Evolutionary conservation across 2,888 invertebrate genomes (phyloP), one percentile per base, ranked within the genome.

Genomic region (Pheosia tremula): DNA sequence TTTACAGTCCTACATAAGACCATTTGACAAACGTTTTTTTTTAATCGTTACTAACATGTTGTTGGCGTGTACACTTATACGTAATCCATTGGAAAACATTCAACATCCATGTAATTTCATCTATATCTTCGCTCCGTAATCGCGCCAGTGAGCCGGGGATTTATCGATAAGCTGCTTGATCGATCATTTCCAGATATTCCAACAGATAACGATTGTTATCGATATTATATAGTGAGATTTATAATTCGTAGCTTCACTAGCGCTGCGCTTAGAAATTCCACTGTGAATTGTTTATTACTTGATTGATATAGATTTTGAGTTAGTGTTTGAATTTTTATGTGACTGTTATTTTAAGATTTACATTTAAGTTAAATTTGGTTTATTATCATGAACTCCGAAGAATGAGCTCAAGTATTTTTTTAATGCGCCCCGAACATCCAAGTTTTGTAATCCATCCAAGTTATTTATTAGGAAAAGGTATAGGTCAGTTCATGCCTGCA

Each of bases 141-240:
- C 87, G 79, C 75, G 71, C 67, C 71, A 53, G 57, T 73, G 76
- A 76, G 78, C 79, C 78, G 76, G 79, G 86, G 85, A 87, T 88
- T 86, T 87, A 84, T 80, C 82, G 91, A 91, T 88, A 91, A 79
- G 77, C 66, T 66, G 68, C 74, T 85, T 91, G 91, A 91, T 91
- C 89, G 90, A 92, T 91, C 85, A 83, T 84, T 82, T 79, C 72
- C 61, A 75, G 88, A 90, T 90, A 88, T 79, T 79, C 74, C 78
- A 78, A 77, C 71, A 79, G 91, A 91, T 92, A 89, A 81, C 73
- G 80, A 85, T 87, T 77, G 69, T 87, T 89, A 90, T 91, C 89
- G 75, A 74, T 64, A 24, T 24, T 24, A 68, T 64, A 71, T 77
- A 76, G 76, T 6, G 55, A 85, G 86, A 86, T 87, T 86, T 86